phyloP scores from a whole-genome alignment of 2,888 invertebrate genomes.

The Crematogaster levior region DNA sequence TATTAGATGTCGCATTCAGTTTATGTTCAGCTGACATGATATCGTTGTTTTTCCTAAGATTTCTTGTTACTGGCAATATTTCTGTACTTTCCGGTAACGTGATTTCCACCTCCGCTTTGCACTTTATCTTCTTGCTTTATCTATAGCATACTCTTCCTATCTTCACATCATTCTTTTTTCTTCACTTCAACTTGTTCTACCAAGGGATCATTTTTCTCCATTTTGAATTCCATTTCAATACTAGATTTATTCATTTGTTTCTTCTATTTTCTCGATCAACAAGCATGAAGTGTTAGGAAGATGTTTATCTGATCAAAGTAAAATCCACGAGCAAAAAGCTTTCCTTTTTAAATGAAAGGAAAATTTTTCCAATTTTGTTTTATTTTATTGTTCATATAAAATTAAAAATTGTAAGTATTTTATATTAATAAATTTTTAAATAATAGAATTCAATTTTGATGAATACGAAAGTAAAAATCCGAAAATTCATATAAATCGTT shows the following conservation, averaged over 20 bases:
- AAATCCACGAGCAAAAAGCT: neutral
- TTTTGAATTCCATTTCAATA: neutral
- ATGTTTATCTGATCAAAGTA: neutral
- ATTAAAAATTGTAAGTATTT: neutral
- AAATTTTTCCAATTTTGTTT: no score
- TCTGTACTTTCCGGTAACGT: constrained; percentile 37
- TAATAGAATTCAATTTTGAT: neutral
- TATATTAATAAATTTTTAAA: constrained; percentile 1
- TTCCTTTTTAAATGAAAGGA: neutral
- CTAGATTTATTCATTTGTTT: neutral
- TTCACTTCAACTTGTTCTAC: neutral
- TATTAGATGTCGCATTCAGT: neutral
- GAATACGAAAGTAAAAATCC: neutral
- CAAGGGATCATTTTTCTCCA: neutral
- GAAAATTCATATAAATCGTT: neutral
- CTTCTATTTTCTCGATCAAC: neutral
- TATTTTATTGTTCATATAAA: neutral
- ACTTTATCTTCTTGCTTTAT: neutral
- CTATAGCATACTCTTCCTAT: neutral
- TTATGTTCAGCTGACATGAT: neutral
- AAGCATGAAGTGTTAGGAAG: neutral
- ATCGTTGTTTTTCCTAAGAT: constrained; percentile 42
- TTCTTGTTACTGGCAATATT: constrained; percentile 62
- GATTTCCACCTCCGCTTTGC: neutral
- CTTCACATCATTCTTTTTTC: neutral